A percentile compares a stretch with the other conserved stretches of the same genome.
These are phyloP conservation scores for Elymnias hypermnestra DNA, from an alignment of 1,140 invertebrate genomes.

Conservation along the genomic window DNA sequence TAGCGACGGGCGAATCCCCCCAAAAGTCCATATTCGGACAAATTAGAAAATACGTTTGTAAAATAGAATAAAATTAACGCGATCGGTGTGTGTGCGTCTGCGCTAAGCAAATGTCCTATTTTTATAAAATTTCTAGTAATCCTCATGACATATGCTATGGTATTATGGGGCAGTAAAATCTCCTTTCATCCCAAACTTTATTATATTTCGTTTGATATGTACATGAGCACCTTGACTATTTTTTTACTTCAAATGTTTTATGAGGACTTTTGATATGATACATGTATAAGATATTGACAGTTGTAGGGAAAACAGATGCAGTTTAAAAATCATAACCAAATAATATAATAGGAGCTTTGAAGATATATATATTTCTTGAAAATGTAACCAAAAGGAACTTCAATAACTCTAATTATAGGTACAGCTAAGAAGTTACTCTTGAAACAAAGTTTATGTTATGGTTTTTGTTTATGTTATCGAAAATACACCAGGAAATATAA, in stretches of 20 bases:
- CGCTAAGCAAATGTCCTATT: conserved; percentile 20
- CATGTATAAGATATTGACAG: background rate
- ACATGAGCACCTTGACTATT: background rate
- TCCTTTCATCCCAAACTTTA: conserved; percentile 25
- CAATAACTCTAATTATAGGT: too few relatives aligned
- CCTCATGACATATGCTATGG: conserved; percentile 19
- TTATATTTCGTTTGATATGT: conserved; percentile 12
- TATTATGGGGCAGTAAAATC: conserved; percentile 23
- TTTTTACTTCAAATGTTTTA: too few relatives aligned
- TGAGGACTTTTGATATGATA: background rate
- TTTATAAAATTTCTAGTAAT: conserved; percentile 27
- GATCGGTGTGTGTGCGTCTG: background rate
- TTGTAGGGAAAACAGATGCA: background rate
- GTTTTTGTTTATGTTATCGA: too few relatives aligned
- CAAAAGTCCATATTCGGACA: too few relatives aligned
- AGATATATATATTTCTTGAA: too few relatives aligned
- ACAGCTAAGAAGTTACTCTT: too few relatives aligned
- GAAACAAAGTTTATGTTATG: too few relatives aligned
- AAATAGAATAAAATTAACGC: background rate
- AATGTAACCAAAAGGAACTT: too few relatives aligned
- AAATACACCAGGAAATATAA: too few relatives aligned
- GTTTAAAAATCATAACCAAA: background rate
- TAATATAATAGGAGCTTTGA: too few relatives aligned
- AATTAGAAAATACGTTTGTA: background rate
- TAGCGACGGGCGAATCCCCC: too few relatives aligned